A percentile compares a stretch with the other conserved stretches of the same genome.
Conservation (phyloP, 2,113 vertebrate genomes). For the Physeter macrocephalus region DNA sequence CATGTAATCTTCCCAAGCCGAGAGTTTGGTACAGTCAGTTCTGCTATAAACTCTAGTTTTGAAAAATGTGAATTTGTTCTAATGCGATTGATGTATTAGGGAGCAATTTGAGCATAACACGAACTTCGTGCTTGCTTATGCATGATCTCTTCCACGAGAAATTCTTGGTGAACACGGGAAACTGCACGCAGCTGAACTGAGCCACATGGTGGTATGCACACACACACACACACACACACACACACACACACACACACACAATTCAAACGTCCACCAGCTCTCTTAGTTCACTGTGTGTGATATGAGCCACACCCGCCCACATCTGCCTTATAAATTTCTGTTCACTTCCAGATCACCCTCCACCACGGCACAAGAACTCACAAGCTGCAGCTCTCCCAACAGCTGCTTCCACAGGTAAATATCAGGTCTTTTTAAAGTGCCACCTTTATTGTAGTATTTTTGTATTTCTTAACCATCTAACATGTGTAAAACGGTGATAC, state of each 20-base stretch:
- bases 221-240: too few relatives aligned
- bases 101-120: background rate
- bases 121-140: background rate
- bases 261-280: background rate
- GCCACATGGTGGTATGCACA: background rate
- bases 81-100: background rate
- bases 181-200: background rate
- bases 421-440: background rate
- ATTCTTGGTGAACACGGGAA: background rate
- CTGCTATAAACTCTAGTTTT: conserved; percentile 23
- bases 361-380: background rate
- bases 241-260: accelerated
- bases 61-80: conserved; percentile 40
- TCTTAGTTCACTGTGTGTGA: background rate
- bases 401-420: background rate
- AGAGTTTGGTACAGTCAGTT: conserved; percentile 36
- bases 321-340: background rate
- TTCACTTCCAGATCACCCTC: background rate
- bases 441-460: background rate
- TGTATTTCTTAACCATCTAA: background rate
- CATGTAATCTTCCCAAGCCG: background rate
- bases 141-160: background rate
- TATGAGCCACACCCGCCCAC: background rate
- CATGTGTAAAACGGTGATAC: background rate
- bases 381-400: background rate